These are phyloP conservation scores for Australoheros scitulus DNA, from an alignment of 2,113 vertebrate genomes.

Conservation along the genomic window DNA sequence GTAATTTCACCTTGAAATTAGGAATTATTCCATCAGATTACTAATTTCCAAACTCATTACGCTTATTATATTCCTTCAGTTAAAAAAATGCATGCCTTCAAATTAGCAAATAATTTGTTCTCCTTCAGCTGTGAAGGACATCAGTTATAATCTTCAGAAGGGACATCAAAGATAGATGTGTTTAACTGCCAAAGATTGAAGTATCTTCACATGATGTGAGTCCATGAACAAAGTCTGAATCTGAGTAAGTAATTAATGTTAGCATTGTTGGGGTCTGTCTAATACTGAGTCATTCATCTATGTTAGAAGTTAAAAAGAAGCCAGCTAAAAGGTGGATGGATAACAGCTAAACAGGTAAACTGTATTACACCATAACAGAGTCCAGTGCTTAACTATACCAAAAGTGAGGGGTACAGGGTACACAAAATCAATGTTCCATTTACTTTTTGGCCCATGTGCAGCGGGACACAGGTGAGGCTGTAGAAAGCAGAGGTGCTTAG, in stretches of 20 bases:
- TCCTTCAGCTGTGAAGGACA: not conserved
- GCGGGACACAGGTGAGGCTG: too few relatives aligned
- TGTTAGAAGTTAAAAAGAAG: too few relatives aligned
- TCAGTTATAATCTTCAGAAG: not conserved
- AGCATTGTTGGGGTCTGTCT: not conserved
- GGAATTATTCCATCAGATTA: not conserved
- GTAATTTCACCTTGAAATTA: constrained; percentile 15
- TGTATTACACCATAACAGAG: too few relatives aligned
- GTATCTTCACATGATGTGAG: not conserved
- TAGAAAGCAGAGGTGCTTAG: too few relatives aligned
- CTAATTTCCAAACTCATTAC: constrained; percentile 17
- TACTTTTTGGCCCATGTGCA: too few relatives aligned
- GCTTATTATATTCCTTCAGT: not conserved
- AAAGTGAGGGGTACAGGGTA: too few relatives aligned
- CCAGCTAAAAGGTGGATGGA: too few relatives aligned
- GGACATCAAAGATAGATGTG: not conserved
- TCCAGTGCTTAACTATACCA: too few relatives aligned
- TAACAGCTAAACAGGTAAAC: too few relatives aligned
- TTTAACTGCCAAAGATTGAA: not conserved
- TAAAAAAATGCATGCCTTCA: not conserved
- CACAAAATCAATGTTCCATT: too few relatives aligned
- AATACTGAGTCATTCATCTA: too few relatives aligned
- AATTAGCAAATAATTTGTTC: not conserved
- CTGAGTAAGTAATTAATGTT: not conserved
- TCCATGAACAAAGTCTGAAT: not conserved